Evolutionary conservation across 1,140 invertebrate genomes (phyloP).

Genomic region (Lordiphosa collinella): DNA sequence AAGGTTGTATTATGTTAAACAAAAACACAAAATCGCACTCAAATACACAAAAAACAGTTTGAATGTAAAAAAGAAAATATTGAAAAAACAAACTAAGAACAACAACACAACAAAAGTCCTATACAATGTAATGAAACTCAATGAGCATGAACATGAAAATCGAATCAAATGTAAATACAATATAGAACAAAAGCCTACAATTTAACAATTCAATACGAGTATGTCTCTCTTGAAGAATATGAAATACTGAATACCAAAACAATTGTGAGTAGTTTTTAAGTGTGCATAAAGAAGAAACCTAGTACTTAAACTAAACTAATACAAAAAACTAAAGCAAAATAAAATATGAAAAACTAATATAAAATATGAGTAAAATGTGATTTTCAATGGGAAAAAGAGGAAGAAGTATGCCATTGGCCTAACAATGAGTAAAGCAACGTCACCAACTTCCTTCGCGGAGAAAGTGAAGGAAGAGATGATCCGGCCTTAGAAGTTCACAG

Average conservation of each 20-base stretch:
- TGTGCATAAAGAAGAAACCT: constrained; percentile 65
- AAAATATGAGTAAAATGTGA: not conserved
- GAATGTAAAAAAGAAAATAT: constrained; percentile 18
- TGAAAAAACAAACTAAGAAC: constrained; percentile 25
- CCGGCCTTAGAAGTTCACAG: too few species aligned
- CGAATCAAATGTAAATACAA: constrained; percentile 37
- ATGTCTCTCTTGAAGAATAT: constrained; percentile 48
- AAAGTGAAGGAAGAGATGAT: too few species aligned
- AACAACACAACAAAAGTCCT: constrained; percentile 53
- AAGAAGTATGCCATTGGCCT: too few species aligned
- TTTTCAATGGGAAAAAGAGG: not conserved
- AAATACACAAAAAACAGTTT: constrained; percentile 3
- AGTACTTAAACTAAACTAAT: constrained; percentile 2
- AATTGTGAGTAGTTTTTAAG: constrained; percentile 68
- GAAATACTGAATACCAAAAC: constrained; percentile 40
- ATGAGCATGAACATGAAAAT: constrained; percentile 23
- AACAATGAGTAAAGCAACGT: too few species aligned
- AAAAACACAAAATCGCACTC: constrained; percentile 22
- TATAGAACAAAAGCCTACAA: constrained; percentile 12
- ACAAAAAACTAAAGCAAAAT: constrained; percentile 24
- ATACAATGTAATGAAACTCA: constrained; percentile 52
- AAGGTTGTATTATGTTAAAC: constrained; percentile 73
- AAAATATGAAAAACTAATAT: constrained; percentile 2
- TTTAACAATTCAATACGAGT: constrained; percentile 23
- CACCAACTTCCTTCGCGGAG: too few species aligned